These are phyloP conservation scores for Tenodera sinensis DNA, from an alignment of 2,888 invertebrate species.

Conservation along the genomic window DNA sequence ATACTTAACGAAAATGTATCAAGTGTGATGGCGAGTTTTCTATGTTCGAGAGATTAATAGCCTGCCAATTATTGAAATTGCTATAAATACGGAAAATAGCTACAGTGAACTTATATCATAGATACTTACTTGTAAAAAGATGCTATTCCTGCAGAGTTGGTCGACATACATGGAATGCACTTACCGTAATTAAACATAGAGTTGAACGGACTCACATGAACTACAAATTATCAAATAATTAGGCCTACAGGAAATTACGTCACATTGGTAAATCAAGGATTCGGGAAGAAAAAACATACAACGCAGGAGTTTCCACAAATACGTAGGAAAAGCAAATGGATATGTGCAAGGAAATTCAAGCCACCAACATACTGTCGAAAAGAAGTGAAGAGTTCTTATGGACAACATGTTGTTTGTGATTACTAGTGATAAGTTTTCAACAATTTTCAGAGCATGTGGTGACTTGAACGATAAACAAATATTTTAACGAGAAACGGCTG, in stretches of 20 bases:
- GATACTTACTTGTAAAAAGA: not conserved
- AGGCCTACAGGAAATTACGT: not conserved
- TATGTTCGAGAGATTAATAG: too few relatives aligned
- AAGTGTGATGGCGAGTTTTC: too few relatives aligned
- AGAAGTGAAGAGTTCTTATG: not conserved
- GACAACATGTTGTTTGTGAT: not conserved
- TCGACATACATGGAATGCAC: not conserved
- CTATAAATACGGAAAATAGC: not conserved
- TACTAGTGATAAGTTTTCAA: not conserved
- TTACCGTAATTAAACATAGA: not conserved
- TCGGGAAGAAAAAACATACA: not conserved
- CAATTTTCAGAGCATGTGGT: not conserved
- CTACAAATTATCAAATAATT: not conserved
- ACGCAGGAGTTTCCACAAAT: not conserved
- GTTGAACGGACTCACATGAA: not conserved
- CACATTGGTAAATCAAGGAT: not conserved
- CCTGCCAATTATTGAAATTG: not conserved
- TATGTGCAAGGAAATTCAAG: not conserved
- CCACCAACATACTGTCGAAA: not conserved
- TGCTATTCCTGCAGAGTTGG: not conserved
- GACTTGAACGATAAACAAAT: not conserved
- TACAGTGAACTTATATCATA: not conserved
- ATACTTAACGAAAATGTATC: too few relatives aligned
- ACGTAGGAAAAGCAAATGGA: not conserved
- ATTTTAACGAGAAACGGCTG: not conserved